Evolutionary conservation across 2,888 invertebrate genomes (phyloP), one percentile per base, ranked within the genome.

Genomic region (Chirona hameri): DNA sequence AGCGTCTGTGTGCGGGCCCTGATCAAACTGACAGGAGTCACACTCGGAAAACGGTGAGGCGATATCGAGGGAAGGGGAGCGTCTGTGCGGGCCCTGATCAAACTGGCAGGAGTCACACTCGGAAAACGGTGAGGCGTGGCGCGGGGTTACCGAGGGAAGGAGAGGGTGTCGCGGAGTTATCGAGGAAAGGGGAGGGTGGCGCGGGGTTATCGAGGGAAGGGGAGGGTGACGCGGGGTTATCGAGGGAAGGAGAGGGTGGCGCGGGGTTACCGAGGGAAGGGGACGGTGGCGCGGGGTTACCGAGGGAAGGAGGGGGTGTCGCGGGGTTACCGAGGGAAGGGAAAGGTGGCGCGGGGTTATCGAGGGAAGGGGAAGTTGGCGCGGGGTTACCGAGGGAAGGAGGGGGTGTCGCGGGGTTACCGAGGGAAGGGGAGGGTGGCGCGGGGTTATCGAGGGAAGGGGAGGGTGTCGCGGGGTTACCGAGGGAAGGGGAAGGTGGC

Each of bases 1-100:
- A n/a, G n/a, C n/a, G 92, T 93, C 0, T 94, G 94, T 86, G 93
- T 95, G 90, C 89, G 93, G 85, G 91, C 93, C 79, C 89, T 95
- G 27, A 92, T 94, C 31, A 92, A 93, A 87, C 88, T 95, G 83
- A 93, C 94, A 86, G 94, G 94, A 29, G 93, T 93, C n/a, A 92
- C 91, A 76, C 91, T 93, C 85, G 91, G 91, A 0, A 91, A 91
- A 86, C 89, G 90, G 85, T 91, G 89, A 87, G 89, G 90, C 69
- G 89, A n/a, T n/a, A n/a, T n/a, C n/a, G n/a, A n/a, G n/a, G n/a
- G n/a, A n/a, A n/a, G n/a, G n/a, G n/a, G n/a, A n/a, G n/a, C n/a
- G 92, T 93, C 0, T 94, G 94, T 95, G 90, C 89, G 93, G 85
- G 91, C 93, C 79, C 89, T 95, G 27, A 92, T 94, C 31, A 92